Percentiles rank a stretch among this genome's conserved stretches.
Evolutionary conservation across 92 coral and sea anemone genomes (phyloP).

Genomic region (Parazoanthus swiftii): DNA sequence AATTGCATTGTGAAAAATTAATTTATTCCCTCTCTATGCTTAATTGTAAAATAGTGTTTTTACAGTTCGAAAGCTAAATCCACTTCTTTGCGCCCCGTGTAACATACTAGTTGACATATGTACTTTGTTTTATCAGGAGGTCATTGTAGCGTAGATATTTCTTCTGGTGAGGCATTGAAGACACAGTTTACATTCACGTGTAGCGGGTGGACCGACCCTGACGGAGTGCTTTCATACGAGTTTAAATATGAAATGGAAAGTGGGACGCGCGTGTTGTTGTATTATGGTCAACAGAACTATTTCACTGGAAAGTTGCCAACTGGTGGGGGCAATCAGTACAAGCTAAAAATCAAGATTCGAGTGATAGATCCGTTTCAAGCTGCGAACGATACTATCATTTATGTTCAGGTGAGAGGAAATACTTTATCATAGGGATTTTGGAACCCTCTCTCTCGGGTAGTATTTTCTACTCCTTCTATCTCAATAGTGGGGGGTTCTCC

Average conservation of each 20-base stretch:
- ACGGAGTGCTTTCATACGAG: constrained; percentile 55
- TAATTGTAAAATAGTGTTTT: no score
- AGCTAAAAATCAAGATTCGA: constrained; percentile 46
- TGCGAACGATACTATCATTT: constrained; percentile 44
- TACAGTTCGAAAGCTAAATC: no score
- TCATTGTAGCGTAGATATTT: constrained; percentile 41
- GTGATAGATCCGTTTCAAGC: constrained; percentile 57
- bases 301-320: constrained; percentile 50
- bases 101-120: no score
- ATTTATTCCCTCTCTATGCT: no score
- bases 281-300: constrained; percentile 39
- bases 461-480: no score
- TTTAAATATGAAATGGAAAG: constrained; percentile 57
- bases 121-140: constrained; percentile 34
- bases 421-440: not conserved
- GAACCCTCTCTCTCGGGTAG: no score
- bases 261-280: constrained; percentile 38
- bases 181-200: constrained; percentile 62
- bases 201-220: constrained; percentile 63
- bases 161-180: constrained; percentile 59
- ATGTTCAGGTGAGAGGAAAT: constrained; percentile 55
- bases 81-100: no score
- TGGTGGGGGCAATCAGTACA: constrained; percentile 48
- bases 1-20: no score
- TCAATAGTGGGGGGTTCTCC: no score